A percentile compares a stretch with the other conserved stretches of the same genome.
Conservation (phyloP, 2,888 invertebrate genomes). For the Coleophora flavipennella region DNA sequence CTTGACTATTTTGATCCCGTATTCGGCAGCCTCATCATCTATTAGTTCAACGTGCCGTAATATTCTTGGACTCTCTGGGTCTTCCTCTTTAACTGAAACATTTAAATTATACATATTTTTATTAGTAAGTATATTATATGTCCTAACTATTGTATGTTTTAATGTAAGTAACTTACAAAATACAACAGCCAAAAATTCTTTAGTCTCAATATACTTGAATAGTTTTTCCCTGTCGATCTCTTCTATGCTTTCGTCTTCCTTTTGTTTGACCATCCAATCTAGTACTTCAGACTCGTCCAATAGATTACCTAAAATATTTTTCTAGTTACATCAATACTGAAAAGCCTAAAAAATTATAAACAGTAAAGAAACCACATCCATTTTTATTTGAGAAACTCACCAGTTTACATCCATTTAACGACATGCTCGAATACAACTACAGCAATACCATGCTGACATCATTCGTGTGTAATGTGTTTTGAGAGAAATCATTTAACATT, state of each 20-base stretch:
- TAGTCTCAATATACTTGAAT: constrained; percentile 87
- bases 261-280: constrained; percentile 93
- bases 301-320: constrained; percentile 65
- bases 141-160: background rate
- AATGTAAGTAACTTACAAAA: constrained; percentile 83
- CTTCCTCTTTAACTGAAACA: constrained; percentile 76
- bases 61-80: constrained; percentile 83
- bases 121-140: too few species aligned
- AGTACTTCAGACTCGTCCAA: constrained; percentile 86
- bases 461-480: constrained; percentile 61
- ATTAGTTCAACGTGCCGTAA: constrained; percentile 91
- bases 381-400: constrained; percentile 62
- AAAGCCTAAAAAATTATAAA: constrained; percentile 23
- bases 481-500: constrained; percentile 37
- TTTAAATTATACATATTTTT: background rate
- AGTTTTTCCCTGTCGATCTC: constrained; percentile 88
- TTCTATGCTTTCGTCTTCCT: constrained; percentile 92
- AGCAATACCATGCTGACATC: constrained; percentile 69
- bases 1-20: constrained; percentile 92
- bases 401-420: constrained; percentile 57
- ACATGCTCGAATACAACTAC: constrained; percentile 66
- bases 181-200: constrained; percentile 92
- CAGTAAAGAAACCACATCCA: constrained; percentile 69
- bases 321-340: constrained; percentile 31
- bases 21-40: constrained; percentile 92